Base-by-base conservation (phyloP, 1,140 invertebrate genomes). In the Andricus grossulariae region DNA sequence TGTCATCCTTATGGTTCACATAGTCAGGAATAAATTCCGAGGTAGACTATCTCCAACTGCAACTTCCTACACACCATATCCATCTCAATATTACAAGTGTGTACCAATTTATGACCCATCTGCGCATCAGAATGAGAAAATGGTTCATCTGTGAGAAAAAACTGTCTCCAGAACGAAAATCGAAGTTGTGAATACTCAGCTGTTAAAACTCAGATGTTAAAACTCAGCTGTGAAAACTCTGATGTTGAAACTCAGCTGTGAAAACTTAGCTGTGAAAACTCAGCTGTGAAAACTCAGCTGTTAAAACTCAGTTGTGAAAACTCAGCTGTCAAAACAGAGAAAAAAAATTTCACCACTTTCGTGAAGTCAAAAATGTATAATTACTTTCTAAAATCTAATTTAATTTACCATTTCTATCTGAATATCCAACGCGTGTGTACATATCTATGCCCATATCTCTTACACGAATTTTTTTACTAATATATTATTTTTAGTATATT, bases 11-110 rank as follows among this genome's bases (percentile, higher is more conserved):
- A 86, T 89, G 73, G 78, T 89, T 1, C 88, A 90, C 75, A 84
- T 89, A 18, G 84, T 87, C n/a, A 84, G 89, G 32, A 82, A 77
- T 19, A 85, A 86, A 82, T 90, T 90, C 74, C 87, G 88, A 0
- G 88, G 86, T 2, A 85, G 88, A 15, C 74, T 91, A 12, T 86
- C 87, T 16, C 85, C 89, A 0, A 84, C 86, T 18, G 84, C 87
- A 49, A 76, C 77, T 13, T 77, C 87, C 0, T 91, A 88, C 55
- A 73, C 85, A 5, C 82, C 86, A 7, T 88, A 87, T 70, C 87
- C 88, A n/a, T 84, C 88, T 73, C 89, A 91, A 76, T 91, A 91
- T 79, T 91, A 91, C 82, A 91, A 91, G 74, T 89, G 87, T 73
- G 88, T 91, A n/a, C 88, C 89, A 13, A 87, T 81, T 16, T 90